Base-by-base conservation (phyloP, 1,140 invertebrate genomes). In the Lucilia cuprina region DNA sequence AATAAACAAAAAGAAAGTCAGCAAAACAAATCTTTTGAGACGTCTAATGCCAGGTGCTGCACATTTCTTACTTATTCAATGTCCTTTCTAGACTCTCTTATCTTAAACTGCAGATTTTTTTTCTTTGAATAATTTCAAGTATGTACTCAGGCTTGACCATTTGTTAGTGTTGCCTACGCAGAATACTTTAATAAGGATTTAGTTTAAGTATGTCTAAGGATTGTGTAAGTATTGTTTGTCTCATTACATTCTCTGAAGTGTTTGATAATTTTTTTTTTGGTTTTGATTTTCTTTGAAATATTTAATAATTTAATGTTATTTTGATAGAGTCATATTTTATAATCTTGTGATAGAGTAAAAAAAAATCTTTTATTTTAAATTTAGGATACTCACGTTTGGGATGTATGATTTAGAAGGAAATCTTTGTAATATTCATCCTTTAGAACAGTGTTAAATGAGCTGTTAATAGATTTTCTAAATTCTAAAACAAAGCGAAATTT, bases 271-370 rank as follows among this genome's bases (percentile, higher is more conserved):
- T 12, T 60, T 12, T 74, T 30, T 12, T 60, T 12, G 30, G 21
- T 74, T 21, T 19, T 25, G 19, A 12, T 74, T 34, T 74, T 19
- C 21, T 34, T 25, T 34, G 25, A 25, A 13, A 4, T 25, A 8
- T 74, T 74, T 21, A 5, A 1, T 74, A 25, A 5, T 13, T 74
- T 30, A 30, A 12, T 21, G 70, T 21, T 1, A 12, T 74, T 19
- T 74, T 74, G 21, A 74, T 74, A 19, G 25, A 25, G 70, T 74
- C 17, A 74, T 74, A 74, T 12, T 74, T 74, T 74, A 74, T 74
- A 74, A 74, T 9, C 25, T 74, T 74, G 70, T 74, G 70, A 74
- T 25, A 30, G 19, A 12, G 21, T 21, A 25, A 74, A 30, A 30
- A 30, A 30, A 30, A 2, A 10, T 74, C 4, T 74, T 74, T 74